Conservation (phyloP, 92 coral and sea anemone genomes). For the Meandrina meandrites region DNA sequence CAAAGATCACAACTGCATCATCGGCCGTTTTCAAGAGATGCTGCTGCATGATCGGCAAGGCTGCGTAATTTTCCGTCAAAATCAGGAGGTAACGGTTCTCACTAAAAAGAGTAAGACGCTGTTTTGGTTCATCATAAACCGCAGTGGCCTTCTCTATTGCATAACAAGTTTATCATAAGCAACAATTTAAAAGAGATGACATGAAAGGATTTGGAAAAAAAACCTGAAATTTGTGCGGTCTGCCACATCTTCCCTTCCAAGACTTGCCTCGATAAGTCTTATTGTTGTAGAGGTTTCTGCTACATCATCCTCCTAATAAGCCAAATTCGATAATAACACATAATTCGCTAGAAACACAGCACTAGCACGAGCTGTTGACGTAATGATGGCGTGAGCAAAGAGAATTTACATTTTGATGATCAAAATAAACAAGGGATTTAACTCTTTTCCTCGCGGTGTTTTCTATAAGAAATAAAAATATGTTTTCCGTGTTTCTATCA, state of each 20-base stretch:
- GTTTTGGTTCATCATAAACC: not conserved
- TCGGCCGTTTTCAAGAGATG: constrained; percentile 59
- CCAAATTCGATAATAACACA: too few relatives aligned
- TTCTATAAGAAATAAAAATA: too few relatives aligned
- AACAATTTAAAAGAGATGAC: not conserved
- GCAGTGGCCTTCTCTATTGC: not conserved
- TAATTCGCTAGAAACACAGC: too few relatives aligned
- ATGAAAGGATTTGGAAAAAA: not conserved
- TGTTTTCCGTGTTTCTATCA: too few relatives aligned
- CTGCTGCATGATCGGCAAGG: constrained; percentile 72
- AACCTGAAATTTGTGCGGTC: constrained; percentile 51
- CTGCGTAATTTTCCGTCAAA: constrained; percentile 86
- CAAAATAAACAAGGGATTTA: too few relatives aligned
- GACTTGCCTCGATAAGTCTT: constrained; percentile 53
- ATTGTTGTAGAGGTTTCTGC: constrained; percentile 38
- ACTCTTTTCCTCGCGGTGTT: too few relatives aligned
- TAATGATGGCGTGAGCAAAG: too few relatives aligned
- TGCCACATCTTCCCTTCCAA: constrained; percentile 44
- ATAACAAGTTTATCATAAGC: not conserved
- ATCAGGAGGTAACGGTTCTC: constrained; percentile 87
- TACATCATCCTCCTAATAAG: constrained; percentile 29
- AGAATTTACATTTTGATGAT: too few relatives aligned
- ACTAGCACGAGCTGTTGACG: too few relatives aligned
- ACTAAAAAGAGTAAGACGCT: constrained; percentile 30
- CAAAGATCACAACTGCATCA: constrained; percentile 78